Evolutionary conservation across 1,140 invertebrate genomes (phyloP).

Genomic region (Adoxophyes honmai): DNA sequence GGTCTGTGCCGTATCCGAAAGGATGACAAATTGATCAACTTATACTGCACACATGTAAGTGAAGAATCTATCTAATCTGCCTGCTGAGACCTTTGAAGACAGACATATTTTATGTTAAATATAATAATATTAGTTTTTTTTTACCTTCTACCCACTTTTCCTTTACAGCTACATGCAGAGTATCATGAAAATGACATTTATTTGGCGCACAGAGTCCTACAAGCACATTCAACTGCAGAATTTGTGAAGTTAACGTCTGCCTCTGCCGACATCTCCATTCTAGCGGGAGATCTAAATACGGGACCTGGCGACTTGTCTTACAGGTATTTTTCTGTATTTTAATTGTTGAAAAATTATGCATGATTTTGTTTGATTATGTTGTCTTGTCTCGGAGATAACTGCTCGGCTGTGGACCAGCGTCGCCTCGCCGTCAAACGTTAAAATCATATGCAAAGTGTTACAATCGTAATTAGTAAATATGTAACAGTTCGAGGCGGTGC

Average conservation of each 20-base stretch:
- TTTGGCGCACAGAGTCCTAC: conserved; percentile 90
- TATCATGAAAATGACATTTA: conserved; percentile 94
- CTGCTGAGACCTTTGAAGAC: no score
- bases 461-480: no score
- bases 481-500: no score
- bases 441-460: no score
- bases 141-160: conserved; percentile 14
- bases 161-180: conserved; percentile 93
- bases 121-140: no score
- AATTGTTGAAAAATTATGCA: no score
- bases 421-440: no score
- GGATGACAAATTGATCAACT: conserved; percentile 84
- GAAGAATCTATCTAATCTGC: neutral
- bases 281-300: conserved; percentile 96
- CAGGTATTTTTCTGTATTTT: conserved; percentile 76
- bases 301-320: conserved; percentile 92
- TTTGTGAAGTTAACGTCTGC: conserved; percentile 91
- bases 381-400: no score
- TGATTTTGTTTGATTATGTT: no score
- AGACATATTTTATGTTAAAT: no score
- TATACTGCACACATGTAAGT: conserved; percentile 96
- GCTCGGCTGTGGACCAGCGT: no score
- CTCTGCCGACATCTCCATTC: conserved; percentile 87
- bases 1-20: conserved; percentile 89
- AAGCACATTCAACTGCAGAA: conserved; percentile 96